Percentiles rank a stretch among this genome's conserved stretches.
phyloP scores from a whole-genome alignment of 2,113 vertebrate species.

The Oncorhynchus tshawytscha region DNA sequence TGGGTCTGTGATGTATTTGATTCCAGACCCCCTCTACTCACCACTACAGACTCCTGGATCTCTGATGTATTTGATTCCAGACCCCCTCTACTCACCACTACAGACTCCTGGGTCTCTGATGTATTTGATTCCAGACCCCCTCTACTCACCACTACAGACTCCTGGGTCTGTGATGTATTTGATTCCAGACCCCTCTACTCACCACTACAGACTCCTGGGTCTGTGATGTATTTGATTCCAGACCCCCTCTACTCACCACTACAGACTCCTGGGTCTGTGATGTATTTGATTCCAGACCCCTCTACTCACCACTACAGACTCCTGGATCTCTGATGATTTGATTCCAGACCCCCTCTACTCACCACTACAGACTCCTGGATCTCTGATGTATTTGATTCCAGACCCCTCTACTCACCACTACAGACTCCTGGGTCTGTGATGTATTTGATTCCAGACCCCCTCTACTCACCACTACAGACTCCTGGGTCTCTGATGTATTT shows the following conservation, averaged over 20 bases:
- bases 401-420: conserved; percentile 65
- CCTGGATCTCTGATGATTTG: conserved; percentile 74
- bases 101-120: conserved; percentile 82
- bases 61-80: background rate
- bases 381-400: conserved; percentile 58
- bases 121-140: too few species aligned
- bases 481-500: conserved; percentile 64
- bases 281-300: background rate
- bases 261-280: conserved; percentile 82
- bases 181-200: conserved; percentile 32
- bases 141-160: conserved; percentile 78
- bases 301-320: conserved; percentile 78
- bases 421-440: conserved; percentile 82
- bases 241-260: conserved; percentile 66
- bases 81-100: conserved; percentile 66
- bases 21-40: conserved; percentile 50
- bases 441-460: too few species aligned
- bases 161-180: conserved; percentile 72
- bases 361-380: conserved; percentile 81
- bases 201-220: conserved; percentile 82
- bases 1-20: conserved; percentile 63
- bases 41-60: conserved; percentile 82
- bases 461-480: conserved; percentile 69
- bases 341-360: conserved; percentile 27
- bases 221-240: conserved; percentile 58